Evolutionary conservation across 2,888 invertebrate genomes (phyloP).

Genomic region (Aproaerema taeniolella): DNA sequence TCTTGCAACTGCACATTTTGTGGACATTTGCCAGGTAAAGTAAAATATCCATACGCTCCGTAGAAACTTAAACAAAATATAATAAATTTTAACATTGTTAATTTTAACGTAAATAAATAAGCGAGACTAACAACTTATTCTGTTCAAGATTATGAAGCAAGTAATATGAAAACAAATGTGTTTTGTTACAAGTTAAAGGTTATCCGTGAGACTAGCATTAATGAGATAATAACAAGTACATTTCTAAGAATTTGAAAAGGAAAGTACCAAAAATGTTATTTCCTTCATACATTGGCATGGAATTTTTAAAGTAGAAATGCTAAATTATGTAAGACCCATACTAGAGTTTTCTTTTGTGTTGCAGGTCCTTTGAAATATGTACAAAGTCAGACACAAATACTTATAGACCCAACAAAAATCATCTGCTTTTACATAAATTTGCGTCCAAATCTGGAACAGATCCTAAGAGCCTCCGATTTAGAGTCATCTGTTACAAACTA

Average conservation of each 20-base stretch:
- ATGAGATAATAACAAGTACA: constrained; percentile 1
- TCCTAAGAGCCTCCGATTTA: too few species aligned
- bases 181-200: constrained; percentile 3
- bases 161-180: background rate
- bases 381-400: too few species aligned
- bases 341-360: too few species aligned
- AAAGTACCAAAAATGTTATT: background rate
- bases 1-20: constrained; percentile 43
- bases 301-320: too few species aligned
- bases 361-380: too few species aligned
- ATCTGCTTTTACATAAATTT: too few species aligned
- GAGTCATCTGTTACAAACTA: too few species aligned
- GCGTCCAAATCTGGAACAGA: too few species aligned
- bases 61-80: constrained; percentile 26
- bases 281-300: too few species aligned
- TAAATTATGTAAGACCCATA: too few species aligned
- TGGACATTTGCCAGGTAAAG: constrained; percentile 52
- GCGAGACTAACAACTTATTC: background rate
- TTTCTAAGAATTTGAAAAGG: constrained; percentile 1
- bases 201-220: background rate
- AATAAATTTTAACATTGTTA: constrained; percentile 37
- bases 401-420: too few species aligned
- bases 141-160: too few species aligned
- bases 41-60: constrained; percentile 46
- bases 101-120: background rate